A percentile compares a stretch with the other conserved stretches of the same genome.
These are phyloP conservation scores for Nannospalax galili DNA, from an alignment of 2,113 vertebrate genomes.

Conservation along the genomic window DNA sequence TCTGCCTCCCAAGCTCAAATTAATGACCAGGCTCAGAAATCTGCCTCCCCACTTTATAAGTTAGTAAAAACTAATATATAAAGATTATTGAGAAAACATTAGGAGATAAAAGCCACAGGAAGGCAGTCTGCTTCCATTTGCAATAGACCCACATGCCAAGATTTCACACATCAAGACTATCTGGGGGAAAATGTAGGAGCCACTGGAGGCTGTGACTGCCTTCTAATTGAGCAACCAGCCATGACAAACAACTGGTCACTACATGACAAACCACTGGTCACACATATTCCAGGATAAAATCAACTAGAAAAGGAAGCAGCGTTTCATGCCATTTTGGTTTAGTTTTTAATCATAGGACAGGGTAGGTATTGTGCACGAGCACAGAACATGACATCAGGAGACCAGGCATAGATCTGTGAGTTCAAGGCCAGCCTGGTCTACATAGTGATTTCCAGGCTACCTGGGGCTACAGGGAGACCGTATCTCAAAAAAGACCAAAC, in stretches of 20 bases:
- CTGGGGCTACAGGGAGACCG: too few species aligned
- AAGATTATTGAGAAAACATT: neutral
- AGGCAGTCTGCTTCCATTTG: neutral
- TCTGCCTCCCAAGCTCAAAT: neutral
- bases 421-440: too few species aligned
- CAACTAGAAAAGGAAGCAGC: conserved; percentile 16
- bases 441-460: too few species aligned
- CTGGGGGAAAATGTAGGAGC: neutral
- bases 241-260: neutral
- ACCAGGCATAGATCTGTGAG: neutral
- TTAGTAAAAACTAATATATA: neutral
- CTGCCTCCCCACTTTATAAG: neutral
- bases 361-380: neutral
- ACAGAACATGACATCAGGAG: neutral
- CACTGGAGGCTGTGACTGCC: neutral
- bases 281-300: neutral
- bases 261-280: neutral
- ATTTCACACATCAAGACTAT: neutral
- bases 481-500: neutral
- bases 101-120: neutral
- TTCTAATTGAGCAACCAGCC: neutral
- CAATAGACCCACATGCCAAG: neutral
- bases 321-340: conserved; percentile 1
- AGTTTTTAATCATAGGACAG: conserved; percentile 7
- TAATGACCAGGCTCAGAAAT: neutral